Base-by-base conservation (phyloP, 2,113 vertebrate genomes). In the Chionomys nivalis region DNA sequence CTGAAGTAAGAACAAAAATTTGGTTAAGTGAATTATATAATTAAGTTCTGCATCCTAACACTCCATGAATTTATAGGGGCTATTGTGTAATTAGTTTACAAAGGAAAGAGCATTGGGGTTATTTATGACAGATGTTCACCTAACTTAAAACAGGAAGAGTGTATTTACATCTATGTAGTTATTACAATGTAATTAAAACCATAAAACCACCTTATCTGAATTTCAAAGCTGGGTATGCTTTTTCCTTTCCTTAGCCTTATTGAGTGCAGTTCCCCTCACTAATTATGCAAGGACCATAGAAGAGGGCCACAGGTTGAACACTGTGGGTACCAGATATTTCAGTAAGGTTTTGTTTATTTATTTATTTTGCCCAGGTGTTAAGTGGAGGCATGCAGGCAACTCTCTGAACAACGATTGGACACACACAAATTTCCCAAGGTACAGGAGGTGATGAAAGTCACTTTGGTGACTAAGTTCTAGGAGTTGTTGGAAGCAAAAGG, bases 61-160 rank as follows among this genome's bases (percentile, higher is more conserved):
- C 96, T 97, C 90, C 68, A 94, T 94, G 93, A 94, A 96, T 97
- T 97, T 97, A 96, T 94, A 97, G 73, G 85, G 47, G 70, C 76
- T 95, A 94, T 97, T 97, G 92, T 96, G 92, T 97, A 97, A 98
- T 97, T 96, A 97, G 96, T 96, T 98, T 97, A 97, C 93, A 95
- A 96, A 98, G 97, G 87, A 95, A 96, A 95, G 89, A 95, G 72
- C 93, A 93, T 31, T 90, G 91, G 52, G 63, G 24, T 97, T 97
- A 97, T 98, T 97, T 97, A 93, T 13, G 90, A 97, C 94, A 97
- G 96, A 96, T 97, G 95, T 97, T 96, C 95, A 97, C 88, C 92
- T 97, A 97, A 97, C 94, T 96, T 97, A 90, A 97, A 97, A 96
- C 97, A 97, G 96, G 91, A 96, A 96, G 95, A 93, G 47, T 90